Percentiles rank a stretch among this genome's conserved stretches.
Evolutionary conservation across 2,888 invertebrate genomes (phyloP).

Genomic region (Autographa gamma): DNA sequence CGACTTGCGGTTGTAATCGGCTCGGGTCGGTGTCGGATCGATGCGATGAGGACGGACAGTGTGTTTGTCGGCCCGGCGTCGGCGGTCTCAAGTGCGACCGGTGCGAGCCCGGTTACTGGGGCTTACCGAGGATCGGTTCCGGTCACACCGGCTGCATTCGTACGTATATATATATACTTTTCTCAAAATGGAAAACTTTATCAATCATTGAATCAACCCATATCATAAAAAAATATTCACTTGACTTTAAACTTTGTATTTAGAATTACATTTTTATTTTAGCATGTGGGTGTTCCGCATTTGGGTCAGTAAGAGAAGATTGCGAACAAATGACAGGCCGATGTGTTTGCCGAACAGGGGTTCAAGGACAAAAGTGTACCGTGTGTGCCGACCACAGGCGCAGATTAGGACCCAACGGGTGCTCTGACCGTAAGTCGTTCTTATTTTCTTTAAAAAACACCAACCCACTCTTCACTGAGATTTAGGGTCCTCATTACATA

Average conservation of each 20-base stretch:
- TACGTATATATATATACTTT: conserved; percentile 88
- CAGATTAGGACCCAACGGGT: conserved; percentile 92
- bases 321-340: conserved; percentile 98
- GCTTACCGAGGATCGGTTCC: conserved; percentile 93
- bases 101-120: conserved; percentile 97
- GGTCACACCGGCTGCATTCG: conserved; percentile 94
- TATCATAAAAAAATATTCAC: not conserved
- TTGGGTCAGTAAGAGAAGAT: conserved; percentile 96
- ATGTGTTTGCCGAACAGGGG: conserved; percentile 95
- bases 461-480: conserved; percentile 53
- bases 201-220: not conserved
- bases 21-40: conserved; percentile 94
- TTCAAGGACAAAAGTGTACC: conserved; percentile 96
- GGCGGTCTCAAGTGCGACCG: conserved; percentile 96
- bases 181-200: not conserved
- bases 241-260: too few relatives aligned
- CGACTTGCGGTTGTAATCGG: conserved; percentile 94
- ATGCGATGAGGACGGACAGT: conserved; percentile 95
- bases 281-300: conserved; percentile 97
- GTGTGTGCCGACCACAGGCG: conserved; percentile 93
- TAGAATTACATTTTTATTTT: conserved; percentile 61
- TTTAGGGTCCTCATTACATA: conserved; percentile 60
- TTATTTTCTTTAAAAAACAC: conserved; percentile 56
- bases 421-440: conserved; percentile 83
- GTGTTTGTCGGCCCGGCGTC: conserved; percentile 96